Evolutionary conservation across 2,888 invertebrate species (phyloP), one percentile per base, ranked within the genome.

Genomic region (Selenia dentaria): DNA sequence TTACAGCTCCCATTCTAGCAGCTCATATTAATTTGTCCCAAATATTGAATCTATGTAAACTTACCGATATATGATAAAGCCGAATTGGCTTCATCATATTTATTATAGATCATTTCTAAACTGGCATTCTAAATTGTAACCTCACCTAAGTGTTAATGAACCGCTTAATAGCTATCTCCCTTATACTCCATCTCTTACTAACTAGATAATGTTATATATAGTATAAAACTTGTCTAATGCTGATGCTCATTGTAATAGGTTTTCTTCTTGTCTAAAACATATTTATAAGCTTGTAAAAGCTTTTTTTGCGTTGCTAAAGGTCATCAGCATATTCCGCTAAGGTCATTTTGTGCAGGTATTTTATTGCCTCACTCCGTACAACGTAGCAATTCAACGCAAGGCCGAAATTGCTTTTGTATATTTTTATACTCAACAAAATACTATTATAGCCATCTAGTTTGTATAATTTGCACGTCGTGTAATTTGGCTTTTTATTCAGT

Each of bases 331-430:
- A 80, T 83, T 80, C 76, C 70, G 74, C 75, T 84, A 83, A 88
- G 87, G 87, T 85, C 86, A 79, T 61, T 74, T 79, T 75, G 74
- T 80, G 74, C 77, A 78, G 77, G 76, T 77, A 82, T 83, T 79
- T 81, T 76, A 83, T 83, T 83, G 82, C 83, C 70, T 77, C 84
- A 85, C 76, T 73, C 64, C 74, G 47, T 47, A 76, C 76, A 74
- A 76, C 79, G 71, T 62, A 76, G 78, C 78, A 77, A 82, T 85
- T 75, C 79, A 74, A 80, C 70, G 72, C 86, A 84, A 88, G 87
- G 87, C 79, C 79, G 65, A 71, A 78, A 80, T 76, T 74, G 75
- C 74, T 75, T 80, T 78, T 75, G 68, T 73, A 65, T 76, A 68
- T 75, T 74, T 76, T 72, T 63, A 22, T 22, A 65, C 58, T 51